Evolutionary conservation across 2,797 vertebrate genomes (phyloP).

Genomic region (Sebastes goodei): DNA sequence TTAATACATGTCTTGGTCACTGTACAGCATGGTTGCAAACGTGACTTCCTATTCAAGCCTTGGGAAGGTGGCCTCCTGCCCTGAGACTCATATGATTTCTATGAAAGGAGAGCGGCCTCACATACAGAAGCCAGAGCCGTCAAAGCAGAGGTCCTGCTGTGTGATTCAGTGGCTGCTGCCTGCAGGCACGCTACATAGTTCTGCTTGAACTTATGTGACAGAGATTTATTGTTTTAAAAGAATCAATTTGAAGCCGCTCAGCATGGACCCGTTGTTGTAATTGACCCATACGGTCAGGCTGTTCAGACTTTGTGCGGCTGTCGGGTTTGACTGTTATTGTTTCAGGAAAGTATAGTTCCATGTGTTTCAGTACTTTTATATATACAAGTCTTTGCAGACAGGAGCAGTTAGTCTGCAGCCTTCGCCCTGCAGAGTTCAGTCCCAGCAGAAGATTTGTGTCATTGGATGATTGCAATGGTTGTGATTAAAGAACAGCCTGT

Average conservation of each 20-base stretch:
- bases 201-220: slow-evolving; percentile 33
- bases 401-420: slow-evolving; percentile 5
- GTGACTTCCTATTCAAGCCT: slow-evolving; percentile 11
- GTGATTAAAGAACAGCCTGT: background rate
- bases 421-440: background rate
- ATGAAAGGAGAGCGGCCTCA: background rate
- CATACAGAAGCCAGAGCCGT: background rate
- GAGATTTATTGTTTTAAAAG: slow-evolving; percentile 42
- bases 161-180: background rate
- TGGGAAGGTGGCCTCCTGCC: background rate
- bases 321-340: slow-evolving; percentile 11
- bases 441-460: background rate
- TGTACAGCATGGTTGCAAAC: background rate
- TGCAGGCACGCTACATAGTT: slow-evolving; percentile 1
- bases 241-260: slow-evolving; percentile 25
- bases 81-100: slow-evolving; percentile 3
- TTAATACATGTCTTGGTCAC: slow-evolving; percentile 36
- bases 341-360: slow-evolving; percentile 25
- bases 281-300: slow-evolving; percentile 1
- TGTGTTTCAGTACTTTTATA: slow-evolving; percentile 33
- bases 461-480: background rate
- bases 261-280: slow-evolving; percentile 18
- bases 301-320: slow-evolving; percentile 6
- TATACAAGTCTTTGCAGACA: slow-evolving; percentile 8
- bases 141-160: background rate